Evolutionary conservation across 2,113 vertebrate genomes (phyloP).

Genomic region (Athene noctua): DNA sequence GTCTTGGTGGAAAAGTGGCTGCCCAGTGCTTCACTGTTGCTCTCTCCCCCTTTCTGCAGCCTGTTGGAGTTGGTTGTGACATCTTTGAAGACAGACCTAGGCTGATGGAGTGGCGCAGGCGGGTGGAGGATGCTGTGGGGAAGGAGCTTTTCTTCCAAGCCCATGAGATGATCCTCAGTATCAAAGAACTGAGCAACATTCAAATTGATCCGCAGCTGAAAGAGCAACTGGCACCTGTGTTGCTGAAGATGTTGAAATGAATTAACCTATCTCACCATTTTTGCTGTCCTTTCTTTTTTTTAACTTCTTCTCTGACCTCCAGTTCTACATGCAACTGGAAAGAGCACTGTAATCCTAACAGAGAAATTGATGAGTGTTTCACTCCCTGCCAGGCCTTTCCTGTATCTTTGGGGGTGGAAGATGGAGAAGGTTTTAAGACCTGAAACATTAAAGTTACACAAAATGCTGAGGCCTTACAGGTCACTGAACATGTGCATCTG

Average conservation of each 20-base stretch:
- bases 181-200: slow-evolving; percentile 61
- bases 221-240: slow-evolving; percentile 61
- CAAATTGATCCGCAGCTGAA: slow-evolving; percentile 57
- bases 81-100: slow-evolving; percentile 74
- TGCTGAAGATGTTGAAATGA: slow-evolving; percentile 75
- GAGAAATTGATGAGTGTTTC: background rate
- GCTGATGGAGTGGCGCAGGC: slow-evolving; percentile 79
- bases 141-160: slow-evolving; percentile 79
- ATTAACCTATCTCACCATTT: background rate
- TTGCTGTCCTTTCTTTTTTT: background rate
- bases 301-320: background rate
- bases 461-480: background rate
- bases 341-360: background rate
- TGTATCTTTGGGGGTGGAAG: background rate
- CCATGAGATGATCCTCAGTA: slow-evolving; percentile 71
- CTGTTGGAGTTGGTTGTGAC: slow-evolving; percentile 76
- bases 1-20: background rate
- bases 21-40: background rate
- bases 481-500: background rate
- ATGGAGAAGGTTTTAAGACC: background rate
- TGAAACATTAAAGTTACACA: background rate
- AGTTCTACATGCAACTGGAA: background rate
- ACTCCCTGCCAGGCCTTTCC: background rate
- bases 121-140: slow-evolving; percentile 78
- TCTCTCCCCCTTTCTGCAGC: slow-evolving; percentile 65